A percentile compares a stretch with the other conserved stretches of the same genome.
Evolutionary conservation across 2,113 vertebrate genomes (phyloP).

Genomic region (Stigmatopora argus): DNA sequence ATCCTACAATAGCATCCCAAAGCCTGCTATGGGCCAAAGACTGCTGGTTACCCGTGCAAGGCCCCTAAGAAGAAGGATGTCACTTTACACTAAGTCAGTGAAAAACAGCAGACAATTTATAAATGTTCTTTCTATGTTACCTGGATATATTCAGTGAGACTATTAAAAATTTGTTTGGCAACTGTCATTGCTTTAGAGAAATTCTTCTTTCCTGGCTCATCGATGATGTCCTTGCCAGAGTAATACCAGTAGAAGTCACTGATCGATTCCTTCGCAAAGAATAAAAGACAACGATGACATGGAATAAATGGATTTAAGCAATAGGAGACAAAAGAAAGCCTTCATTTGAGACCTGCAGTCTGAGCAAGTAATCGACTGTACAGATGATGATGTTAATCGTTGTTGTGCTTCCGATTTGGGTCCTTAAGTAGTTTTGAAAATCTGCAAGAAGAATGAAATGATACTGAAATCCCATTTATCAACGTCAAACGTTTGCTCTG

Average conservation of each 20-base stretch:
- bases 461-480: background rate
- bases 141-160: conserved; percentile 94
- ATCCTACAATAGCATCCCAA: conserved; percentile 94
- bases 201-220: conserved; percentile 91
- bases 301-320: background rate
- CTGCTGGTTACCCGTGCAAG: conserved; percentile 95
- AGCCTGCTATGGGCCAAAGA: conserved; percentile 90
- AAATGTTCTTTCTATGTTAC: conserved; percentile 46
- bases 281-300: background rate
- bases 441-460: conserved; percentile 68
- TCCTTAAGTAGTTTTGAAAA: conserved; percentile 92
- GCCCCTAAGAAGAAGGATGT: conserved; percentile 70
- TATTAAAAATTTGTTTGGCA: conserved; percentile 94
- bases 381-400: conserved; percentile 96
- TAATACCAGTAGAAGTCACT: conserved; percentile 99
- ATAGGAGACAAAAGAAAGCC: background rate
- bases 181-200: conserved; percentile 96
- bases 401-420: conserved; percentile 89
- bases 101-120: background rate
- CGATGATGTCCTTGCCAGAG: conserved; percentile 89
- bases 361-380: conserved; percentile 90
- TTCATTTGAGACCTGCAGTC: conserved; percentile 77
- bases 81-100: conserved; percentile 8
- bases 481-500: background rate
- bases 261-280: conserved; percentile 82